phyloP scores from a whole-genome alignment of 2,888 invertebrate species.

The Sinohyriopsis cumingii region DNA sequence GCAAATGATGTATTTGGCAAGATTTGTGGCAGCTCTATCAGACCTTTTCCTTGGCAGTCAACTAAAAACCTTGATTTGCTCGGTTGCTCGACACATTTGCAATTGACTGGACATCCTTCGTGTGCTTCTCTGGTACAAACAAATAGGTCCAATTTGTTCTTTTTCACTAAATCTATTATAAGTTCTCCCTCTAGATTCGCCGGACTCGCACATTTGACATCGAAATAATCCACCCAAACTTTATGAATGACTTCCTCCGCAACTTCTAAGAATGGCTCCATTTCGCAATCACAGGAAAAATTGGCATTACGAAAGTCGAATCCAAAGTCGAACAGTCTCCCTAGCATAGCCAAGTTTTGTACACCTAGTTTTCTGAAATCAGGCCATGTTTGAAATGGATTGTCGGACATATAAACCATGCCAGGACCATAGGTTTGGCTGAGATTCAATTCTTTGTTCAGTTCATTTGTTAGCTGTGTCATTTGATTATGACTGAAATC shows the following conservation, averaged over 20 bases:
- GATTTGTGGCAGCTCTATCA: too few species aligned
- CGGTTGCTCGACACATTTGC: constrained; percentile 15
- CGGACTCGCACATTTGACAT: constrained; percentile 9
- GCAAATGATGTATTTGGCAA: too few species aligned
- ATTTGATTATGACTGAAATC: constrained; percentile 8
- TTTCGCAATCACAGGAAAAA: constrained; percentile 11
- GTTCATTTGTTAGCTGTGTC: constrained; percentile 3
- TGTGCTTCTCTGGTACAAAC: constrained; percentile 8
- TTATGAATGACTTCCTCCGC: background rate
- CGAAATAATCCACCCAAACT: constrained; percentile 10
- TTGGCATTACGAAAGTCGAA: constrained; percentile 10
- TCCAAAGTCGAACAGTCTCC: constrained; percentile 10
- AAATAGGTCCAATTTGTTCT: constrained; percentile 9
- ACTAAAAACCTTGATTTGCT: constrained; percentile 6
- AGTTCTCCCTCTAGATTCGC: constrained; percentile 1
- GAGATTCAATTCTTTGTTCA: constrained; percentile 1
- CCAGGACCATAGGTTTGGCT: constrained; percentile 10
- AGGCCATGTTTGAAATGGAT: constrained; percentile 4
- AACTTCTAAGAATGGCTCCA: constrained; percentile 3
- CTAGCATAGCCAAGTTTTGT: constrained; percentile 5
- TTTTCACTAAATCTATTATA: constrained; percentile 7
- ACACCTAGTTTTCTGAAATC: constrained; percentile 16
- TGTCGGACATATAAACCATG: constrained; percentile 7
- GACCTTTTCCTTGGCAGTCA: constrained; percentile 6
- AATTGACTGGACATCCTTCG: constrained; percentile 6